A percentile compares a stretch with the other conserved stretches of the same genome.
These are phyloP conservation scores for Chauna torquata DNA, from an alignment of 2,113 vertebrate genomes.

Conservation along the genomic window DNA sequence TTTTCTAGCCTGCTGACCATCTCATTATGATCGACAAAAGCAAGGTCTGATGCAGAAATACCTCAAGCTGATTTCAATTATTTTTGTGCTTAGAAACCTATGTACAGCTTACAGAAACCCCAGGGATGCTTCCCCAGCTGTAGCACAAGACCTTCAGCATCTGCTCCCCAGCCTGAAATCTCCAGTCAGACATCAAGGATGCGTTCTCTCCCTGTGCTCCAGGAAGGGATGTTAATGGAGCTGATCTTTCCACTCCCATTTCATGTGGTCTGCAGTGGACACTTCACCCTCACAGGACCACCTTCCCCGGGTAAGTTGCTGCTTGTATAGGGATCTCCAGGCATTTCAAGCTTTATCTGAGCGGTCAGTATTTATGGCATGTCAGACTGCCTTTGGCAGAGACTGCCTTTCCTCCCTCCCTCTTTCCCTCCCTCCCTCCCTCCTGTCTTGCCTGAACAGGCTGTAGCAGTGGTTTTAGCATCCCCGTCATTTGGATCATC, in stretches of 20 bases:
- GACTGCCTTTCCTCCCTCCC: conserved; percentile 15
- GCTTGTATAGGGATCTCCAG: not conserved
- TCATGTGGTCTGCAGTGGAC: not conserved
- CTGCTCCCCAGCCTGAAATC: not conserved
- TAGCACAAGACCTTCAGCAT: not conserved
- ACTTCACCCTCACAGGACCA: not conserved
- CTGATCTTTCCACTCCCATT: not conserved
- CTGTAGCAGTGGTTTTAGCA: conserved; percentile 2
- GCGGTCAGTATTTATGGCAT: not conserved
- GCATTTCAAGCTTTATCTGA: not conserved
- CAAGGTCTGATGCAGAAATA: not conserved
- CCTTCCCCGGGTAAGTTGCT: not conserved
- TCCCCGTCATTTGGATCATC: not conserved
- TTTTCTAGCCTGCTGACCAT: conserved; percentile 12
- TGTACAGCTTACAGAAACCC: not conserved
- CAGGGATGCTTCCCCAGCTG: not conserved
- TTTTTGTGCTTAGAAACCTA: conserved; percentile 1
- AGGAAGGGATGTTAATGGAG: not conserved
- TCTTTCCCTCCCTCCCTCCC: not conserved
- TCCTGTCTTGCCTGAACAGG: not conserved
- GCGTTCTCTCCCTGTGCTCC: not conserved
- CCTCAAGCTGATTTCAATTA: not conserved
- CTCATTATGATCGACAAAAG: not conserved
- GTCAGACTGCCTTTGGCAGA: conserved; percentile 9
- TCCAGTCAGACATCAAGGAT: not conserved